Conservation (phyloP, 2,888 invertebrate species). For the Carabus problematicus region DNA sequence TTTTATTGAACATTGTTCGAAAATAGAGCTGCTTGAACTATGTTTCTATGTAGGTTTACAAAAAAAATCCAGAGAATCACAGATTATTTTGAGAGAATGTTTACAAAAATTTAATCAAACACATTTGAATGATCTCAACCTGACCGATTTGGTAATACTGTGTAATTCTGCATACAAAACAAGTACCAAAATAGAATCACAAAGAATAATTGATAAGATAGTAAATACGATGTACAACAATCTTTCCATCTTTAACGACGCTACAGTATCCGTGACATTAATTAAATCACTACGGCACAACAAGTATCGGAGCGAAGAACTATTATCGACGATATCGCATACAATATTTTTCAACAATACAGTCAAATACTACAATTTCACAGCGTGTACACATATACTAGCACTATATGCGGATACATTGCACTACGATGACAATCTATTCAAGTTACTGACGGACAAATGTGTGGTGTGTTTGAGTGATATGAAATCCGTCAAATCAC, state of each 20-base stretch:
- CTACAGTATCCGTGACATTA: conserved; percentile 56
- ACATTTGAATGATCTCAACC: conserved; percentile 49
- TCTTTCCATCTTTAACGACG: conserved; percentile 55
- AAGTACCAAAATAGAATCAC: conserved; percentile 54
- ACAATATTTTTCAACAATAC: conserved; percentile 56
- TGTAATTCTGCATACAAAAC: conserved; percentile 58
- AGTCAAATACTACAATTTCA: conserved; percentile 53
- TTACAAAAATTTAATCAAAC: conserved; percentile 49
- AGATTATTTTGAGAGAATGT: conserved; percentile 51
- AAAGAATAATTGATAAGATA: conserved; percentile 52
- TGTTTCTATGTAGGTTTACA: conserved; percentile 56
- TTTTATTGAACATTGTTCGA: conserved; percentile 48
- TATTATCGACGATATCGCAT: conserved; percentile 55
- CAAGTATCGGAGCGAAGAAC: conserved; percentile 55
- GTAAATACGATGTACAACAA: conserved; percentile 53
- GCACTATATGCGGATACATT: conserved; percentile 57
- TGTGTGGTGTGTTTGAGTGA: conserved; percentile 51
- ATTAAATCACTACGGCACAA: conserved; percentile 58
- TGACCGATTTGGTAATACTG: conserved; percentile 56
- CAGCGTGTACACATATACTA: conserved; percentile 57
- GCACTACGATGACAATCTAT: conserved; percentile 54
- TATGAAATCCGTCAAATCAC: conserved; percentile 44
- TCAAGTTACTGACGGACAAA: conserved; percentile 51
- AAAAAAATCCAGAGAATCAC: conserved; percentile 52
- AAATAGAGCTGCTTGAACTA: conserved; percentile 54